Base-by-base conservation (phyloP, 1,140 invertebrate genomes). In the Plutomurus gul region DNA sequence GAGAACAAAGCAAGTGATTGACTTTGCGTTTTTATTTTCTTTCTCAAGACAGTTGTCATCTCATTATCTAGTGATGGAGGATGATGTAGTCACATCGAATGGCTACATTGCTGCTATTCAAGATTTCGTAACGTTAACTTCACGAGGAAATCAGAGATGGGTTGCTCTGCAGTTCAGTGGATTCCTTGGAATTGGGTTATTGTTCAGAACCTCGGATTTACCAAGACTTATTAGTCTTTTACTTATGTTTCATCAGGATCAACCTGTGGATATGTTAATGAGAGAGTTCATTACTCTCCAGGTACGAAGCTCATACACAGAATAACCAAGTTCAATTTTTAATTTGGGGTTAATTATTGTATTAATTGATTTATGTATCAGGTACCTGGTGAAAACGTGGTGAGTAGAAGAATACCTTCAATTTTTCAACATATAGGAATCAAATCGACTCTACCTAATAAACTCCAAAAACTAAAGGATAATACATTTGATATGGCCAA, bases 1-100 rank as follows among this genome's bases (percentile, higher is more conserved):
- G 83, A 20, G 83, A 56, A 33, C 81, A 16, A 84, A 84, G 25
- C 83, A 84, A 82, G 81, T 81, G 1, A 77, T 84, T 20, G 83
- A 84, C 51, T 84, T 81, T 71, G 76, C 77, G 11, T 84, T 81
- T 72, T 65, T 84, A 7, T 82, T 84, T 27, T 49, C 79, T 33
- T 83, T 81, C 40, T 47, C 81, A 16, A 75, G 79, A 56, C n/a
- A 13, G 6, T 51, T 79, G 39, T 70, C 75, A n/a, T n/a, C 72
- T 2, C 81, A 82, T 36, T 82, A 84, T 73, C 60, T 84, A 40
- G 77, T 84, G 0, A 56, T 82, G 51, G 83, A 84, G 56, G 83
- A 84, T 72, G 83, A 84, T 51, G 56, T 84, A 11, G 43, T 82
- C 25, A 71, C 81, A 7, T 72, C 78, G 13, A 43, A 46, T 18